These are phyloP conservation scores for Neuroscelio doddi DNA, from an alignment of 2,888 invertebrate genomes.

Conservation along the genomic window DNA sequence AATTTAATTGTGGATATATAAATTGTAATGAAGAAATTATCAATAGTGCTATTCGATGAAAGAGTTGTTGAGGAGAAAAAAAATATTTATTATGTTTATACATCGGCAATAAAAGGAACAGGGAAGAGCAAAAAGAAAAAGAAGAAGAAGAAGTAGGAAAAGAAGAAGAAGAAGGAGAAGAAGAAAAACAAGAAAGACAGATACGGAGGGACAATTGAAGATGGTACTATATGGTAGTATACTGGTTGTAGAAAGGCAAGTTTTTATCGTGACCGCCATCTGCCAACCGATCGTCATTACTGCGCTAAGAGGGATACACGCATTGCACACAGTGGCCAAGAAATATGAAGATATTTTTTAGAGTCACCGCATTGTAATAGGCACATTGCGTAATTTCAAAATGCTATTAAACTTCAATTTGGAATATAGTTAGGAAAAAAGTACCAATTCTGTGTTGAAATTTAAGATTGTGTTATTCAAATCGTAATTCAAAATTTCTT, in stretches of 20 bases:
- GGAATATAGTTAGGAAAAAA: too few relatives aligned
- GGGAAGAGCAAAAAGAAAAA: neutral
- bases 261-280: conserved; percentile 70
- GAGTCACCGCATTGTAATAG: too few relatives aligned
- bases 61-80: conserved; percentile 12
- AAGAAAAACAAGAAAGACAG: conserved; percentile 2
- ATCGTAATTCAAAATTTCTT: too few relatives aligned
- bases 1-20: too few relatives aligned
- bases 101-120: neutral
- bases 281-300: conserved; percentile 69
- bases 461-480: too few relatives aligned
- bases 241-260: conserved; percentile 55
- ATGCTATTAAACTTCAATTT: too few relatives aligned
- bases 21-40: too few relatives aligned
- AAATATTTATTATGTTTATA: conserved; percentile 22
- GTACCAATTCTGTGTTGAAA: too few relatives aligned
- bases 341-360: too few relatives aligned
- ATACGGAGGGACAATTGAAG: conserved; percentile 36
- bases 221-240: conserved; percentile 34
- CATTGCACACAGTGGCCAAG: too few relatives aligned
- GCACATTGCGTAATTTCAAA: too few relatives aligned
- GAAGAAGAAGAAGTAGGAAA: neutral
- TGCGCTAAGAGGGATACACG: too few relatives aligned
- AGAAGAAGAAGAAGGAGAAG: neutral
- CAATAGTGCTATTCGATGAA: conserved; percentile 9